Conservation (phyloP, 2,797 vertebrate species). For the Poecilia velifera region DNA sequence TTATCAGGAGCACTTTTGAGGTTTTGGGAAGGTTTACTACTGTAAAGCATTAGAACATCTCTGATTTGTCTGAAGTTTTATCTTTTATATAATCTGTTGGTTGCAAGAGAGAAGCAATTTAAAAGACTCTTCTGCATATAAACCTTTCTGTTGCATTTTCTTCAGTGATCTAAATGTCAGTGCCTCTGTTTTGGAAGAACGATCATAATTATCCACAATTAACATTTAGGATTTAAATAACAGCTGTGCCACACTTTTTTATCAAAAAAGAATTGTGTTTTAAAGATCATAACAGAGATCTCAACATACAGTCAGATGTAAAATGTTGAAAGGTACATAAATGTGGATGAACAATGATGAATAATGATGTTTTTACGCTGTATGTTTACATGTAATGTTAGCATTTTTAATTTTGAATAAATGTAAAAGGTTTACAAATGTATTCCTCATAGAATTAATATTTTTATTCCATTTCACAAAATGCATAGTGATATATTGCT, state of each 20-base stretch:
- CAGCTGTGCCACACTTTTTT: neutral
- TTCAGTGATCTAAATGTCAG: neutral
- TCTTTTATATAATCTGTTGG: neutral
- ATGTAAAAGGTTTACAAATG: neutral
- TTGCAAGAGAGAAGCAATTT: neutral
- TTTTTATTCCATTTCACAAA: neutral
- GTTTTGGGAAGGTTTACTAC: no score
- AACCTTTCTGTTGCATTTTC: neutral
- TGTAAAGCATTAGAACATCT: no score
- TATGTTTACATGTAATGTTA: neutral
- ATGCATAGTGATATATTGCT: neutral
- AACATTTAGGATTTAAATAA: neutral
- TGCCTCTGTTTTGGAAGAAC: neutral
- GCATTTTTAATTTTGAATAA: neutral
- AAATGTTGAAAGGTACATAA: no score
- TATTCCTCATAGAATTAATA: neutral
- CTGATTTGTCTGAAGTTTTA: no score
- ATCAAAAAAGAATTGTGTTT: neutral
- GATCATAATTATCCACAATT: neutral
- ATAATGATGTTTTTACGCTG: neutral
- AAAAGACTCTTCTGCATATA: neutral
- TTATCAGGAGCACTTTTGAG: no score
- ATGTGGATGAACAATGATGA: no score
- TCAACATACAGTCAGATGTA: no score
- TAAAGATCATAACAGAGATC: neutral